Evolutionary conservation across 2,797 vertebrate species (phyloP).

Genomic region (Hirundo rustica): DNA sequence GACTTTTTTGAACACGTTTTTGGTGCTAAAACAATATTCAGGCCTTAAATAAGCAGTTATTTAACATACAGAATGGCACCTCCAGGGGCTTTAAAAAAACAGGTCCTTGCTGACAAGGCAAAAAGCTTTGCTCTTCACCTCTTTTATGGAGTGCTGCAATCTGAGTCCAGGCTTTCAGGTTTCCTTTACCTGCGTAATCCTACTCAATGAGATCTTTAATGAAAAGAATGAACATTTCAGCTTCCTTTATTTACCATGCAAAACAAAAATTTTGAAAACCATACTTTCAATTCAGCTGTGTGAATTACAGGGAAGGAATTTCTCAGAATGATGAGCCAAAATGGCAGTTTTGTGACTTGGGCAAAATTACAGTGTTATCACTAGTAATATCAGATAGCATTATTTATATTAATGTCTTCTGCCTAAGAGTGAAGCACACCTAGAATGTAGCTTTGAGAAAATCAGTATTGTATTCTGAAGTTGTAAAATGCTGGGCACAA

Average conservation of each 20-base stretch:
- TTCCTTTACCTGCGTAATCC: not conserved
- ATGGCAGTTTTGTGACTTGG: not conserved
- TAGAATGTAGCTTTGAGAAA: not conserved
- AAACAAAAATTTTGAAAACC: not conserved
- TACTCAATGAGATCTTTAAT: not conserved
- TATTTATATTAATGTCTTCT: not conserved
- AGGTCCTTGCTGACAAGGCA: not conserved
- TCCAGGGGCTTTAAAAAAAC: not conserved
- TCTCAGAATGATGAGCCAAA: not conserved
- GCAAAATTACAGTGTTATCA: not conserved
- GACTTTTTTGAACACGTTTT: not conserved
- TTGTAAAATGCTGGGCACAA: not conserved
- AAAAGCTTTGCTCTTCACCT: not conserved
- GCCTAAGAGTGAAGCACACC: not conserved
- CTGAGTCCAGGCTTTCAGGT: not conserved
- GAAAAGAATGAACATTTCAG: not conserved
- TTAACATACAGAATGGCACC: not conserved
- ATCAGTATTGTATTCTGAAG: not conserved
- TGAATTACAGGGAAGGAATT: not conserved
- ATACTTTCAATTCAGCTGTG: not conserved
- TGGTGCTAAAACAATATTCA: not conserved
- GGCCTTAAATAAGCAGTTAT: not conserved
- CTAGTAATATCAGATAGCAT: not conserved
- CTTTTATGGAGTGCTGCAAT: not conserved
- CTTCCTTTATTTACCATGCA: not conserved